Evolutionary conservation across 92 coral and sea anemone species (phyloP).

Genomic region (Phenganax subtilis): DNA sequence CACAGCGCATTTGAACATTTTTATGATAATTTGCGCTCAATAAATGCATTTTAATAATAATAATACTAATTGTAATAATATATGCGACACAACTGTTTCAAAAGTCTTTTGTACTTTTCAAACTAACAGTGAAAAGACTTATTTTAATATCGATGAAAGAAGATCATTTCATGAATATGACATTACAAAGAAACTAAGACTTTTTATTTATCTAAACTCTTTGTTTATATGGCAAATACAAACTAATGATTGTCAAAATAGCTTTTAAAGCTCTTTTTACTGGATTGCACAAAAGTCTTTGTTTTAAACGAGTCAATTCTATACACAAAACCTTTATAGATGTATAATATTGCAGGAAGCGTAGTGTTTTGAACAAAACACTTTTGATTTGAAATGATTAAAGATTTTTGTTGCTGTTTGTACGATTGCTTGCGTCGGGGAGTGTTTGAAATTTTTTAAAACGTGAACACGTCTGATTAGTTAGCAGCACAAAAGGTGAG

Average conservation of each 20-base stretch:
- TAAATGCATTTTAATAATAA: no score
- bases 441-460: background rate
- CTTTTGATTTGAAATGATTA: background rate
- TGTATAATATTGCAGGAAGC: conserved; percentile 3
- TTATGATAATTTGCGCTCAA: no score
- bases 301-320: background rate
- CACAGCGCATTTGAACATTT: no score
- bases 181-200: conserved; percentile 12
- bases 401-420: conserved; percentile 19
- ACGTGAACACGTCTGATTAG: background rate
- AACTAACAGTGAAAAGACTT: background rate
- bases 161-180: background rate
- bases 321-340: background rate
- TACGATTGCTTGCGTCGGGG: background rate
- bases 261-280: background rate
- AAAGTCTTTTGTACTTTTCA: conserved; percentile 17
- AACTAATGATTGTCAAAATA: background rate
- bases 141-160: background rate
- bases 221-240: background rate
- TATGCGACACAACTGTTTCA: background rate
- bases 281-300: background rate
- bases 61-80: no score
- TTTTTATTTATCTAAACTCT: background rate
- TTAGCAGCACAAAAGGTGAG: background rate
- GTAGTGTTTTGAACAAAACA: background rate